phyloP scores from a whole-genome alignment of 2,888 invertebrate genomes.

The Trilocha varians region DNA sequence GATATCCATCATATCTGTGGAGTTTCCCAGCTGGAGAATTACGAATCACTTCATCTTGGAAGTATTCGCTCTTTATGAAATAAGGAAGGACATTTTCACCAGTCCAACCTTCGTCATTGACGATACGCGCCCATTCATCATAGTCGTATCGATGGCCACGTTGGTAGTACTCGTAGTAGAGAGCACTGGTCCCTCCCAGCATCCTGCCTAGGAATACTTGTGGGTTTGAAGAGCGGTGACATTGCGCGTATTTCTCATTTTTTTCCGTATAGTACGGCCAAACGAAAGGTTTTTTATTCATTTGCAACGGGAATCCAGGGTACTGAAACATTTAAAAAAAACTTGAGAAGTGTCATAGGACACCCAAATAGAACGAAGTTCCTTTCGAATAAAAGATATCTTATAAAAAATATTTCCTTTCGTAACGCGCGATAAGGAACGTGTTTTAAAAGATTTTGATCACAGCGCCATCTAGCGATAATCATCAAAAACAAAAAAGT shows the following conservation, averaged over 20 bases:
- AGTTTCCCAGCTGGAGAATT: slow-evolving; percentile 15
- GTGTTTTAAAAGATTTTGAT: too few species aligned
- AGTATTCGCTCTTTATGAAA: slow-evolving; percentile 55
- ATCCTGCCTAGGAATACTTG: slow-evolving; percentile 63
- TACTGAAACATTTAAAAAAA: too few species aligned
- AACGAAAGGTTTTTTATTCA: too few species aligned
- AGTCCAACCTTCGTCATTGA: slow-evolving; percentile 63
- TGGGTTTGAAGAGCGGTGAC: slow-evolving; percentile 22
- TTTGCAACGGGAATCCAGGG: too few species aligned
- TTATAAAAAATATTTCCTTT: too few species aligned
- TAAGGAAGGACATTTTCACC: slow-evolving; percentile 55
- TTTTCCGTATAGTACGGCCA: too few species aligned
- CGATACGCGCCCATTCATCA: slow-evolving; percentile 57
- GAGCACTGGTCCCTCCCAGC: slow-evolving; percentile 64
- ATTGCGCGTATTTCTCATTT: not conserved
- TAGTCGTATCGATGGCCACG: slow-evolving; percentile 31
- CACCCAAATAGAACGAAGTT: too few species aligned
- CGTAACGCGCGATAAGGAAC: too few species aligned
- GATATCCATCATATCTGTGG: slow-evolving; percentile 42
- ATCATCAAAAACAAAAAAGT: too few species aligned
- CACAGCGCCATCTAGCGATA: too few species aligned
- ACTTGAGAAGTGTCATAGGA: too few species aligned
- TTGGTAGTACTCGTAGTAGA: slow-evolving; percentile 66
- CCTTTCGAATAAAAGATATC: too few species aligned
- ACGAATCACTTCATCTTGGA: slow-evolving; percentile 15